Percentiles rank a stretch among this genome's conserved stretches.
Evolutionary conservation across 2,113 vertebrate species (phyloP).

Genomic region (Pelobates fuscus): DNA sequence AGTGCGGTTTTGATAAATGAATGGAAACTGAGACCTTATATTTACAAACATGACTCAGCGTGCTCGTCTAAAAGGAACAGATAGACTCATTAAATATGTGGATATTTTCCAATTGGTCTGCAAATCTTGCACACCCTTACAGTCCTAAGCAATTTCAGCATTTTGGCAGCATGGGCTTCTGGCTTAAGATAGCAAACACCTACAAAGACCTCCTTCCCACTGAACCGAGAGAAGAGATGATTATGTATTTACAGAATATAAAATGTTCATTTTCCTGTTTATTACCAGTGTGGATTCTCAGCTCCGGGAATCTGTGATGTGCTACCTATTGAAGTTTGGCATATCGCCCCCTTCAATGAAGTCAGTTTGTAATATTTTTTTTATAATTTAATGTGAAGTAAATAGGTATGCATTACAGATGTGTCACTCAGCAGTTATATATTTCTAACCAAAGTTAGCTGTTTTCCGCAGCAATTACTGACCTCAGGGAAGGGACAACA

Average conservation of each 20-base stretch:
- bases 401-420: neutral
- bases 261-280: slow-evolving; percentile 36
- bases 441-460: neutral
- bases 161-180: slow-evolving; percentile 33
- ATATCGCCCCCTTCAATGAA: neutral
- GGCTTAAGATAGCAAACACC: slow-evolving; percentile 34
- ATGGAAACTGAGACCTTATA: slow-evolving; percentile 22
- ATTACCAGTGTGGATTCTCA: slow-evolving; percentile 4
- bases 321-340: slow-evolving; percentile 9
- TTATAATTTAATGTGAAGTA: slow-evolving; percentile 8
- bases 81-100: slow-evolving; percentile 40
- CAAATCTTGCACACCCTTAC: slow-evolving; percentile 23
- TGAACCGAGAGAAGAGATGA: slow-evolving; percentile 20
- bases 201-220: slow-evolving; percentile 47
- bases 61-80: slow-evolving; percentile 8
- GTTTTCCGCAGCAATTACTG: neutral
- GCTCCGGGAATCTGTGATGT: slow-evolving; percentile 11
- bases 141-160: slow-evolving; percentile 39
- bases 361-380: slow-evolving; percentile 7
- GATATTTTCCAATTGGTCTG: slow-evolving; percentile 36
- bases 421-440: neutral
- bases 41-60: slow-evolving; percentile 28
- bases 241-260: slow-evolving; percentile 39
- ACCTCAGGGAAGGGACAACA: neutral
- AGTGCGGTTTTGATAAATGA: neutral